Percentiles rank a stretch among this genome's conserved stretches.
Conservation (phyloP, 2,888 invertebrate species). For the Conistra vaccinii region DNA sequence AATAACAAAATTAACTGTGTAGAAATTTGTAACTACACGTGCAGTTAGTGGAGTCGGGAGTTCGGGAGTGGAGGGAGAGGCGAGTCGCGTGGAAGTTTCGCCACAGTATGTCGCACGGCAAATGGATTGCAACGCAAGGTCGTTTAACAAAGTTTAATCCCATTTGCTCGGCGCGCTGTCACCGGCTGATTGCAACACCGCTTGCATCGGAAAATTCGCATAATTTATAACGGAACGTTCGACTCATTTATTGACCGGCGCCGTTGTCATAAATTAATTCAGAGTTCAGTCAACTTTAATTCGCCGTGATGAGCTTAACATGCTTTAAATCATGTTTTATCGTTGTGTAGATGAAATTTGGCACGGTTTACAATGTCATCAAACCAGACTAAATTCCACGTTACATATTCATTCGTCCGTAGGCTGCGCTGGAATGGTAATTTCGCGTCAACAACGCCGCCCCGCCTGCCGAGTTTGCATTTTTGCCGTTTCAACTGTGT, state of each 20-base stretch:
- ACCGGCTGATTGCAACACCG: slow-evolving; percentile 81
- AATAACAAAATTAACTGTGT: slow-evolving; percentile 79
- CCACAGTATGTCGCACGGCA: slow-evolving; percentile 81
- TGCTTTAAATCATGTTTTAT: slow-evolving; percentile 63
- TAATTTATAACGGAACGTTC: slow-evolving; percentile 79
- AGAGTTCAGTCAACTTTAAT: slow-evolving; percentile 63
- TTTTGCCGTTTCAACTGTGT: slow-evolving; percentile 83
- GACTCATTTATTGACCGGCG: slow-evolving; percentile 71
- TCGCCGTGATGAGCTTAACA: slow-evolving; percentile 56
- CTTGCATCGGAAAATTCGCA: slow-evolving; percentile 79
- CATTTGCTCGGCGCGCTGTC: slow-evolving; percentile 83
- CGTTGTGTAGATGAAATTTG: slow-evolving; percentile 62
- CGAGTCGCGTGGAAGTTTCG: slow-evolving; percentile 76
- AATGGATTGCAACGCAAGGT: slow-evolving; percentile 87
- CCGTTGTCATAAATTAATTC: slow-evolving; percentile 76
- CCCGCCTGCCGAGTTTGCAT: slow-evolving; percentile 82
- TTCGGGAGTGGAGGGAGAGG: slow-evolving; percentile 51
- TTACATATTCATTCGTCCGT: slow-evolving; percentile 88
- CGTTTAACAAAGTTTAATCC: slow-evolving; percentile 89
- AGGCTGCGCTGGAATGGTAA: slow-evolving; percentile 86
- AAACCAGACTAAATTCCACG: slow-evolving; percentile 81
- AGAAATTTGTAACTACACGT: slow-evolving; percentile 77
- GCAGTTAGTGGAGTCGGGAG: slow-evolving; percentile 71
- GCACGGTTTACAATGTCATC: slow-evolving; percentile 74
- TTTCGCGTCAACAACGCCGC: slow-evolving; percentile 85